phyloP scores from a whole-genome alignment of 1,140 invertebrate genomes.

The Hesperophylax magnus region DNA sequence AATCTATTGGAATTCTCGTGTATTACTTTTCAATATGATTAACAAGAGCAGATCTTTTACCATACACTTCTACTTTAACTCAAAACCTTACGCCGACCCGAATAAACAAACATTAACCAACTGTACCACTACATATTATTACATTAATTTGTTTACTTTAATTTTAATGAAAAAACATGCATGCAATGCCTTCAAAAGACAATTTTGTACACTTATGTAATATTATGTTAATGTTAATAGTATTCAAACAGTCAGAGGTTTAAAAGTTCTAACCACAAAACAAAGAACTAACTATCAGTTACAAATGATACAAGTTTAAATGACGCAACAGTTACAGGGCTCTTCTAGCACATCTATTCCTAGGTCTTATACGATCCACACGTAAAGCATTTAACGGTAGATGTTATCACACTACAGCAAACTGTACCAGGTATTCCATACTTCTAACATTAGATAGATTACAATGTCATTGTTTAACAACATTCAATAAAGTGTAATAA shows the following conservation, averaged over 20 bases:
- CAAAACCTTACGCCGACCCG: conserved; percentile 21
- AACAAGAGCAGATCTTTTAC: conserved; percentile 21
- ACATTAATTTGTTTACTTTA: conserved; percentile 19
- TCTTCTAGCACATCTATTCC: conserved; percentile 30
- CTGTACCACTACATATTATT: conserved; percentile 27
- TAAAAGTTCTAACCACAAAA: conserved; percentile 30
- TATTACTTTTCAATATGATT: conserved; percentile 22
- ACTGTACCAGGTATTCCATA: neutral
- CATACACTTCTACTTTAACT: neutral
- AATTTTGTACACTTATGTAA: conserved; percentile 39
- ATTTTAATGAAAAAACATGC: conserved; percentile 40
- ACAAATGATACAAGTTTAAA: conserved; percentile 30
- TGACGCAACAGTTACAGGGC: conserved; percentile 6
- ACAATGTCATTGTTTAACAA: conserved; percentile 14
- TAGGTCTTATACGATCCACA: conserved; percentile 1
- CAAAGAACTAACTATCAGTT: conserved; percentile 34
- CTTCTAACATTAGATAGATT: conserved; percentile 36
- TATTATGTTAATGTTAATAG: conserved; percentile 38
- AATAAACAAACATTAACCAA: conserved; percentile 26
- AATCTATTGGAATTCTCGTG: conserved; percentile 20
- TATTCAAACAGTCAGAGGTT: conserved; percentile 40
- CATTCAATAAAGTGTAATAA: conserved; percentile 21
- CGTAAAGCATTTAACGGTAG: conserved; percentile 11
- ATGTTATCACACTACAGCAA: conserved; percentile 10
- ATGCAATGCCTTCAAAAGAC: conserved; percentile 33